Evolutionary conservation across 2,888 invertebrate species (phyloP), one percentile per base, ranked within the genome.

Genomic region (Yponomeuta cagnagella): DNA sequence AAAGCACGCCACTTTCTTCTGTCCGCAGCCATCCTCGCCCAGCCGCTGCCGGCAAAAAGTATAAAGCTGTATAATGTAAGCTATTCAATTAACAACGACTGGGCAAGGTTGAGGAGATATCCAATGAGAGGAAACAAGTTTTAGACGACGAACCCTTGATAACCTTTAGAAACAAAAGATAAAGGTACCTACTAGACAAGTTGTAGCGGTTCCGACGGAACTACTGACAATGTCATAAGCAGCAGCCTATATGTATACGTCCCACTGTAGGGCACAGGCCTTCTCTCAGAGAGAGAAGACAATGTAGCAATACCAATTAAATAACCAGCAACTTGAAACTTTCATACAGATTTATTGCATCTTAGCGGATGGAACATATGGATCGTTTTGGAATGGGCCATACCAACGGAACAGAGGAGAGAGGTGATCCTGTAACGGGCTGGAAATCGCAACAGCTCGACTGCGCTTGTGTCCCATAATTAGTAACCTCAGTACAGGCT

Each of bases 121-220:
- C 43, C 0, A 5, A 8, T 43, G 9, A 43, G 43, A 8, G 43
- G 43, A 43, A 43, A 43, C 43, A 43, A 43, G 8, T 43, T 8
- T 43, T 8, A 43, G 8, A 43, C 2, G 43, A 8, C 43, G 43
- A 43, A 43, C 43, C 9, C 43, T 1, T 58, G 79, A 79, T 79
- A 78, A 79, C 79, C 80, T 80, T 77, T 77, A 75, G 74, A 52
- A 72, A 70, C 70, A 72, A 73, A 73, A 71, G 72, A 66, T 70
- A 73, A 72, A 63, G 69, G 2, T 23, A 23, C 23, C 23, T 23
- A 23, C 63, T 63, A 72, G 70, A 72, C 73, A 78, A 75, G 72
- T 64, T 48, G 48, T 31, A 72, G 72, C 73, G 74, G 70, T 74
- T 77, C 76, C 74, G 76, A 77, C 74, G 75, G 76, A 67, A 70